phyloP scores from a whole-genome alignment of 2,113 vertebrate species.

The Rhipidura dahli region DNA sequence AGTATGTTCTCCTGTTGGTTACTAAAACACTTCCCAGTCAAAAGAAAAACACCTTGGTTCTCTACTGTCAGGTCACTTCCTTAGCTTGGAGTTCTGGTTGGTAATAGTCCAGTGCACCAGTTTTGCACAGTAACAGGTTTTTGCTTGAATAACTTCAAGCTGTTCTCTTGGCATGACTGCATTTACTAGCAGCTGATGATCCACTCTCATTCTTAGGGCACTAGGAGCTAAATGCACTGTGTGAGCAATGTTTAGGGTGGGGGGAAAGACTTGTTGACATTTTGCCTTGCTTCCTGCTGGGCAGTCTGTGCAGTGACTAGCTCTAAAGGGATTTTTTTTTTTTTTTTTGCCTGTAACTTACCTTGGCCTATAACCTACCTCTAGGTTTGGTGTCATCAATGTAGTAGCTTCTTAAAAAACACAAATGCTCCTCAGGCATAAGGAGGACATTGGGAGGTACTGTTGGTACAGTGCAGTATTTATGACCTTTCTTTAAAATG shows the following conservation, averaged over 20 bases:
- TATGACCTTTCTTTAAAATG: conserved; percentile 67
- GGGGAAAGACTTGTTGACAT: conserved; percentile 36
- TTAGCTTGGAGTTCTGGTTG: conserved; percentile 15
- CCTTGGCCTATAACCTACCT: conserved; percentile 72
- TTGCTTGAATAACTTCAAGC: conserved; percentile 50
- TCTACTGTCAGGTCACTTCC: not conserved
- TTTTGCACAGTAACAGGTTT: conserved; percentile 36
- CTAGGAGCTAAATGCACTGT: conserved; percentile 33
- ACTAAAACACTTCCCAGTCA: not conserved
- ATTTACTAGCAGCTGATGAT: conserved; percentile 44
- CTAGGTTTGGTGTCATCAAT: conserved; percentile 67
- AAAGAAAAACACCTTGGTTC: not conserved
- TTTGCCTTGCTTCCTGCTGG: conserved; percentile 32
- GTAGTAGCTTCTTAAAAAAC: conserved; percentile 55
- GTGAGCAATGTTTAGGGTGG: not conserved
- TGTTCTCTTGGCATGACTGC: conserved; percentile 46
- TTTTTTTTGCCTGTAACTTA: conserved; percentile 49
- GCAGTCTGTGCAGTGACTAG: conserved; percentile 40
- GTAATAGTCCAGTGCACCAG: conserved; percentile 23
- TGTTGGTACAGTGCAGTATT: conserved; percentile 70
- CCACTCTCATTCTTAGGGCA: conserved; percentile 24
- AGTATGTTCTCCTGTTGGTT: conserved; percentile 45
- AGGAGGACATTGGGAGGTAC: conserved; percentile 57
- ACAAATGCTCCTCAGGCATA: conserved; percentile 22
- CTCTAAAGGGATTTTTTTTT: conserved; percentile 24